A percentile compares a stretch with the other conserved stretches of the same genome.
Evolutionary conservation across 2,888 invertebrate species (phyloP).

Genomic region (Drosophila koepferae): DNA sequence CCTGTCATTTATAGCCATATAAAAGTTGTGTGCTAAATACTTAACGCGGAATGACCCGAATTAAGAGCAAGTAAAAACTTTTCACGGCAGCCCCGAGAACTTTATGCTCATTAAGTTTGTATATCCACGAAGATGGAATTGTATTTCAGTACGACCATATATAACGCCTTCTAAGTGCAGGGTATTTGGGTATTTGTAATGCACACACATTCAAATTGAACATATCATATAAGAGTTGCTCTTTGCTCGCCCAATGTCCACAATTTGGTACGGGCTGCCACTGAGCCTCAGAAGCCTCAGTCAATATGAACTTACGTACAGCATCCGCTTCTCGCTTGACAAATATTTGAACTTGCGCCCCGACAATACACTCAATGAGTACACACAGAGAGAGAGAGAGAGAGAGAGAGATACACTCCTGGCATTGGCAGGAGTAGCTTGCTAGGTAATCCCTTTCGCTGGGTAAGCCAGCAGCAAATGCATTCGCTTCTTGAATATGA

Average conservation of each 20-base stretch:
- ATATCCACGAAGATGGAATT: neutral
- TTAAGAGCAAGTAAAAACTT: constrained; percentile 29
- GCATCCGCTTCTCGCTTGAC: constrained; percentile 24
- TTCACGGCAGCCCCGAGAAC: neutral
- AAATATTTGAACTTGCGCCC: constrained; percentile 40
- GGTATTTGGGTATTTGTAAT: neutral
- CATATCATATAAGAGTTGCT: constrained; percentile 1
- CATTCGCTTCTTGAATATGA: constrained; percentile 15
- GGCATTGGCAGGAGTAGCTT: constrained; percentile 7
- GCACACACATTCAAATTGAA: neutral
- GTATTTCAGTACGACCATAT: neutral
- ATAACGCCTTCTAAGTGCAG: neutral
- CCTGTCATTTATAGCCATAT: constrained; percentile 53
- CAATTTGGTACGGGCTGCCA: constrained; percentile 5
- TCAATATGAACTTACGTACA: constrained; percentile 26
- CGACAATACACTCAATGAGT: constrained; percentile 24
- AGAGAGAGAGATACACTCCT: neutral
- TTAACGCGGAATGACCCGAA: constrained; percentile 62
- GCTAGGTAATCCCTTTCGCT: constrained; percentile 2
- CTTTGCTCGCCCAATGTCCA: constrained; percentile 4
- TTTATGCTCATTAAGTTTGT: constrained; percentile 12
- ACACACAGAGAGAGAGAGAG: neutral
- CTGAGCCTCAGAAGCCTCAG: constrained; percentile 8
- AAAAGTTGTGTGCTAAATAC: constrained; percentile 54
- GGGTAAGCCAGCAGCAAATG: constrained; percentile 1